phyloP scores from a whole-genome alignment of 2,113 vertebrate species.

The Heloderma charlesbogerti region DNA sequence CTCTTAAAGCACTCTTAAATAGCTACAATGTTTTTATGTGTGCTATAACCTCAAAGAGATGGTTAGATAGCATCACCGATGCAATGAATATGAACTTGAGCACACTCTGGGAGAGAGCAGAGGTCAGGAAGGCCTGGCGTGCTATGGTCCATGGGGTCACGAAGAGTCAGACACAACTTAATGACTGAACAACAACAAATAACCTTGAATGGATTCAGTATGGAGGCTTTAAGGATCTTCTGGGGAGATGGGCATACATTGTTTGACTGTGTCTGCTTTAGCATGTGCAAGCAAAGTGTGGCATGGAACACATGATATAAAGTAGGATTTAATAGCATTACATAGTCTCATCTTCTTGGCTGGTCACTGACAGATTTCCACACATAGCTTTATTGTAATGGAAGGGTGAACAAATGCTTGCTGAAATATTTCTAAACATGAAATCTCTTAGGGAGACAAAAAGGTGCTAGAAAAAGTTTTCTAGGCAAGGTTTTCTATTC shows the following conservation, averaged over 20 bases:
- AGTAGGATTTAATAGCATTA: fast-evolving
- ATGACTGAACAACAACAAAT: too few relatives aligned
- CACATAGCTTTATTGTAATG: neutral
- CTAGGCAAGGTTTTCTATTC: neutral
- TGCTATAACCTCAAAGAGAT: too few relatives aligned
- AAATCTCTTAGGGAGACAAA: neutral
- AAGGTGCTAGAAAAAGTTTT: neutral
- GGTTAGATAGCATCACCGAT: too few relatives aligned
- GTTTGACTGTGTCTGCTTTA: neutral
- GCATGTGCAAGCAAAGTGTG: fast-evolving
- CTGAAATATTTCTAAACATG: neutral
- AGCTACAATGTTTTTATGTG: neutral
- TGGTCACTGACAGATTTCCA: neutral
- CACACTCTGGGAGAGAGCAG: too few relatives aligned
- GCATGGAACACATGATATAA: fast-evolving
- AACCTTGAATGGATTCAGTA: neutral
- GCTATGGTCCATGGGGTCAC: too few relatives aligned
- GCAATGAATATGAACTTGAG: too few relatives aligned
- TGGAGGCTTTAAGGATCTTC: fast-evolving
- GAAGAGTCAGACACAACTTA: too few relatives aligned
- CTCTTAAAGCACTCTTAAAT: neutral
- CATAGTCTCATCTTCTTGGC: neutral
- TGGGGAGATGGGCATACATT: fast-evolving
- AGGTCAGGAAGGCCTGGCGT: too few relatives aligned
- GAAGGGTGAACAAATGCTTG: neutral